Evolutionary conservation across 2,888 invertebrate genomes (phyloP), one percentile per base, ranked within the genome.

Genomic region (Chrysolina oricalcia): DNA sequence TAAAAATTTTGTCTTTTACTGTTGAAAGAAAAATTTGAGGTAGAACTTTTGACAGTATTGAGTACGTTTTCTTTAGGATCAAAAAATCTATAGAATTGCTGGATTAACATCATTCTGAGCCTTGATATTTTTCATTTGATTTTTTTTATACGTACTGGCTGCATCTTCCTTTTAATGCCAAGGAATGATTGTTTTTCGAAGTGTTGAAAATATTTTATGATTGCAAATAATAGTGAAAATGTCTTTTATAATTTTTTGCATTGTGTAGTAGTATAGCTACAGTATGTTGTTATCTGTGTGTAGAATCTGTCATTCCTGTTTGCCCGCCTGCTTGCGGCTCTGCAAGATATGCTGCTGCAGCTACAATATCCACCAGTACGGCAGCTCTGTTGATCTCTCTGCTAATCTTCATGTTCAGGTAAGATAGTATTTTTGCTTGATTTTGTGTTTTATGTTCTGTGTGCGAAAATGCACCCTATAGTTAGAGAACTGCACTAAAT

Each of bases 281-380:
- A 81, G 81, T 74, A 77, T 77, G 80, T 70, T 72, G 73, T 82
- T 81, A 80, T 81, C 86, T 88, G 86, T 83, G 87, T 90, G 88
- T 93, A 95, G 96, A 97, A 91, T 95, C 96, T 70, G 94, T 96
- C 85, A 95, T 96, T 83, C 97, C 97, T 82, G 95, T 97, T 84
- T 97, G 97, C 87, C 97, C 97, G 83, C 97, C 97, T 79, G 97
- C 97, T 85, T 97, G 97, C 89, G 94, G 93, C 10, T 93, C 93
- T 85, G 91, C 92, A 72, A 89, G 91, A 66, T 93, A 92, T 85
- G 91, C 90, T 81, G 91, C 90, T 76, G 92, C 91, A 40, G 88
- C 91, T 53, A 87, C 91, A 43, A 78, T 91, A 75, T 89, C 93
- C 83, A 81, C 89, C 78, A 89, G 89, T 86, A 89, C 91, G 76